phyloP scores from a whole-genome alignment of 2,113 vertebrate genomes.

The Bubo blakistoni region DNA sequence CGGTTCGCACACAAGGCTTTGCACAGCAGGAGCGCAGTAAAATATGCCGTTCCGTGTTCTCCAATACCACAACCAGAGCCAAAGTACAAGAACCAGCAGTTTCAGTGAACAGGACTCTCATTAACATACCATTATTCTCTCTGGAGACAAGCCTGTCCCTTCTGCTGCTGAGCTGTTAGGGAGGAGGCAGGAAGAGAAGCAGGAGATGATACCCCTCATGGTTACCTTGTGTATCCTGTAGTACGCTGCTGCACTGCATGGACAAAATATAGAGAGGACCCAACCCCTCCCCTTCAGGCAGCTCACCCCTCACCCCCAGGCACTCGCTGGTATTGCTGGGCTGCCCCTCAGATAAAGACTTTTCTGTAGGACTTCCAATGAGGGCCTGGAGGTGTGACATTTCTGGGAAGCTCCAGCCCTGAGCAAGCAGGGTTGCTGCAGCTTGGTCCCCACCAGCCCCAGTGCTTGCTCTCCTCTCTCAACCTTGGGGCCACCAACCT shows the following conservation, averaged over 20 bases:
- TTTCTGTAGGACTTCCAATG: not conserved
- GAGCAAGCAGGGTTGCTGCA: not conserved
- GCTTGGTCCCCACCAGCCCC: not conserved
- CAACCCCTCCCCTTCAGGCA: not conserved
- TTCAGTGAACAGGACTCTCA: not conserved
- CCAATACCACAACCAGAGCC: not conserved
- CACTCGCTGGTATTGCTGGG: not conserved
- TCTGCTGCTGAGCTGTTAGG: not conserved
- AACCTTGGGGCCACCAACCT: fast-evolving
- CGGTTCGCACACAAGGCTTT: fast-evolving
- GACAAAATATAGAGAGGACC: not conserved
- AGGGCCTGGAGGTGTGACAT: not conserved
- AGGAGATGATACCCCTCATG: not conserved
- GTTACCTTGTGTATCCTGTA: not conserved
- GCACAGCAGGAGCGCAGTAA: not conserved
- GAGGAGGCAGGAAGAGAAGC: not conserved
- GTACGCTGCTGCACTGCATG: not conserved
- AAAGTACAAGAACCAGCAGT: not conserved
- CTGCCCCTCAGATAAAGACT: not conserved
- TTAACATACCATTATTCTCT: not conserved
- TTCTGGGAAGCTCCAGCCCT: not conserved
- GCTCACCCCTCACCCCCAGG: not conserved
- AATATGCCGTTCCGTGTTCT: not conserved
- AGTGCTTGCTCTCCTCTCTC: not conserved
- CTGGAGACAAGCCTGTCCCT: not conserved